Conservation (phyloP, 2,888 invertebrate species). For the Drosophila mulleri region DNA sequence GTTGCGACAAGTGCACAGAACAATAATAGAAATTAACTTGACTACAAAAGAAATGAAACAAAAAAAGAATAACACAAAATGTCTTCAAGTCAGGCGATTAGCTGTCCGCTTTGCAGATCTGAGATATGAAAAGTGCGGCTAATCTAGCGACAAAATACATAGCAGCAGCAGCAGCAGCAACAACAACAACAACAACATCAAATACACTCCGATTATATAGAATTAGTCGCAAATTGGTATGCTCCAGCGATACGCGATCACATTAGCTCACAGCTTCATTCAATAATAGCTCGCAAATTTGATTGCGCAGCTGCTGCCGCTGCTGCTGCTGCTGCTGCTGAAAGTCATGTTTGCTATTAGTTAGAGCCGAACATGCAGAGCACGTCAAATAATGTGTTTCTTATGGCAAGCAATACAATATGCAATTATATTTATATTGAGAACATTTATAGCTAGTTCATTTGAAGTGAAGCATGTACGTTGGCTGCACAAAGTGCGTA, state of each 20-base stretch:
- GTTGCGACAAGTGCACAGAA: conserved; percentile 62
- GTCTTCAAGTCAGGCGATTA: conserved; percentile 53
- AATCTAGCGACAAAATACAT: conserved; percentile 42
- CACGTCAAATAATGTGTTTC: neutral
- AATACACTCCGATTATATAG: conserved; percentile 28
- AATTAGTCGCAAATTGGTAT: conserved; percentile 50
- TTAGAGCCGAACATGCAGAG: neutral
- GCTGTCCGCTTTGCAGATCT: conserved; percentile 63
- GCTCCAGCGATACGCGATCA: conserved; percentile 32
- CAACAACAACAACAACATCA: neutral
- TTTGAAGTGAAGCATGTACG: no score
- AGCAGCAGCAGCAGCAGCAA: neutral
- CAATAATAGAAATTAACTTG: conserved; percentile 73
- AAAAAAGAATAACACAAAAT: conserved; percentile 14
- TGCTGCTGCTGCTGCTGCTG: neutral
- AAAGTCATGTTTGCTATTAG: conserved; percentile 1
- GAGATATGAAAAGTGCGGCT: conserved; percentile 43
- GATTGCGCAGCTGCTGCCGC: conserved; percentile 9
- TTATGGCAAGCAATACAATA: neutral
- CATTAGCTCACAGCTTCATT: conserved; percentile 39
- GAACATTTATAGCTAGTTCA: neutral
- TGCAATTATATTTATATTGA: neutral
- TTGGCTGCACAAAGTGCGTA: no score
- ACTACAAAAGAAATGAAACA: neutral
- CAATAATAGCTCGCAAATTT: conserved; percentile 29